These are phyloP conservation scores for Tylochromis polylepis DNA, from an alignment of 2,113 vertebrate genomes.

Conservation along the genomic window DNA sequence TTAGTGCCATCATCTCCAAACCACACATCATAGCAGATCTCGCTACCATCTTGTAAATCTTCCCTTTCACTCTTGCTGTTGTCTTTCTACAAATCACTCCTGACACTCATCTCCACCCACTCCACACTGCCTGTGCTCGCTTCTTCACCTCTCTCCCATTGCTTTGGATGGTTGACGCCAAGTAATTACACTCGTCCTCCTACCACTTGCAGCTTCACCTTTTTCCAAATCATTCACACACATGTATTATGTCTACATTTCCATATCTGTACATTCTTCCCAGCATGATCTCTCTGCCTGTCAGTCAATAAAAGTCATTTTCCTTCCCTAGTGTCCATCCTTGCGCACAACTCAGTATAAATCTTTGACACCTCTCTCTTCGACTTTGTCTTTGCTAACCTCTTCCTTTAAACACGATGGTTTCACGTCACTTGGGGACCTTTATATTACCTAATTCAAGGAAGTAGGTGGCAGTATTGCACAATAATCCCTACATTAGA, in stretches of 20 bases:
- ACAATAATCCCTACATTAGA: background rate
- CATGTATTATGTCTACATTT: background rate
- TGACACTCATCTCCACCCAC: background rate
- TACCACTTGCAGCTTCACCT: background rate
- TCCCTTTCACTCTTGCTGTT: background rate
- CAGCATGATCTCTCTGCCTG: background rate
- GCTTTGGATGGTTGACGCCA: background rate
- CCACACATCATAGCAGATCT: background rate
- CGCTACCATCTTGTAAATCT: background rate
- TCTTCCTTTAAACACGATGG: background rate
- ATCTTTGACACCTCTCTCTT: background rate
- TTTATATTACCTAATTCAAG: background rate
- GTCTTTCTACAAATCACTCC: background rate
- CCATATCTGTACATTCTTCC: background rate
- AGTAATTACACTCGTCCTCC: background rate
- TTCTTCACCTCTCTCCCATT: background rate
- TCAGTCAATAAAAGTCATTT: background rate
- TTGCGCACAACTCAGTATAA: background rate
- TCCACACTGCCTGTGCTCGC: background rate
- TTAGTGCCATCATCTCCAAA: background rate
- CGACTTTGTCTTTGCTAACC: background rate
- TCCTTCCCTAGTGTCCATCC: background rate
- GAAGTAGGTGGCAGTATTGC: background rate
- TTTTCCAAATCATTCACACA: background rate
- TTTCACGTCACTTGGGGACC: background rate